Percentiles rank a stretch among this genome's conserved stretches.
Evolutionary conservation across 2,113 vertebrate genomes (phyloP).

Genomic region (Atlantisia rogersi): DNA sequence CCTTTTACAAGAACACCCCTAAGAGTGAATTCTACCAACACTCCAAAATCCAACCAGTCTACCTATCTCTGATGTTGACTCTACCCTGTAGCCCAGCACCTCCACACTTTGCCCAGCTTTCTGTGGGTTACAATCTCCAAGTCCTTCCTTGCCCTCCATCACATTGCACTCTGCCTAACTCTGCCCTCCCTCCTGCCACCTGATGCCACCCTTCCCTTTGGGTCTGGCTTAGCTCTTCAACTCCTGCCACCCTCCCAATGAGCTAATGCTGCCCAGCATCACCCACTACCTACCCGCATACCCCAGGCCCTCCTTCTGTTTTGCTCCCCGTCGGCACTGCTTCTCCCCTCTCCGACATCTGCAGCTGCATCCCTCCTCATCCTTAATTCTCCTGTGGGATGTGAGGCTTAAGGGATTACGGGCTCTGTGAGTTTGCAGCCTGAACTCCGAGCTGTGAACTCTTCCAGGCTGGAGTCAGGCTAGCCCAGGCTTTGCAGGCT

Average conservation of each 20-base stretch:
- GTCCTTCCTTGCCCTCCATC: not conserved
- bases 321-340: accelerated
- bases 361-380: not conserved
- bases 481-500: not conserved
- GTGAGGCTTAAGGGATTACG: constrained; percentile 2
- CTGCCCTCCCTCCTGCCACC: not conserved
- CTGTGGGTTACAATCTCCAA: not conserved
- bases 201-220: accelerated
- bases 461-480: not conserved
- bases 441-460: not conserved
- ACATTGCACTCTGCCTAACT: not conserved
- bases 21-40: not conserved
- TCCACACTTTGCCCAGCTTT: not conserved
- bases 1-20: not conserved
- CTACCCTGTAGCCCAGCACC: accelerated
- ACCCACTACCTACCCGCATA: not conserved
- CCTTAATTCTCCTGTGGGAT: constrained; percentile 45
- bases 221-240: not conserved
- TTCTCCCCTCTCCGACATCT: not conserved
- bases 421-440: not conserved
- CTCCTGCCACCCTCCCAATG: not conserved
- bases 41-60: not conserved
- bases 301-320: not conserved
- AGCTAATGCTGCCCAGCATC: not conserved
- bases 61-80: not conserved